Conservation (phyloP, 1,140 invertebrate genomes). For the Oreohelix idahoensis region DNA sequence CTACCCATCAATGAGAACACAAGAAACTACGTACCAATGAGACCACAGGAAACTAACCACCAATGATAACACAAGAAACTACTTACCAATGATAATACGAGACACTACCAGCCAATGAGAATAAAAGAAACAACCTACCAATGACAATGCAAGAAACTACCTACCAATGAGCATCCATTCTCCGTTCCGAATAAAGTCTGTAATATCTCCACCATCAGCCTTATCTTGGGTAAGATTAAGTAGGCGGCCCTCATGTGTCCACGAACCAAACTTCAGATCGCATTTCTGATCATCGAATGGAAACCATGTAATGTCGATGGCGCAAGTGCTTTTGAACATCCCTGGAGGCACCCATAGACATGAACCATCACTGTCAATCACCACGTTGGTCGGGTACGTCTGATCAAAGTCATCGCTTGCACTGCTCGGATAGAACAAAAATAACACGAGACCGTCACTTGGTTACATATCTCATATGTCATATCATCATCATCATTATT, state of each 20-base stretch:
- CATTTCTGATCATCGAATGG: constrained; percentile 99
- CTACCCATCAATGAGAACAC: too few relatives aligned
- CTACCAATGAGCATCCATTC: constrained; percentile 98
- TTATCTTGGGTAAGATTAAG: constrained; percentile 94
- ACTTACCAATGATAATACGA: too few relatives aligned
- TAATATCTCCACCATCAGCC: constrained; percentile 83
- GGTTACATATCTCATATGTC: too few relatives aligned
- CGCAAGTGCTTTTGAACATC: constrained; percentile 99
- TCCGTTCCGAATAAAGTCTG: constrained; percentile 92
- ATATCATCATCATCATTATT: too few relatives aligned
- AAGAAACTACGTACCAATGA: too few relatives aligned
- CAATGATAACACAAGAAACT: too few relatives aligned
- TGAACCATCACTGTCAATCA: constrained; percentile 93
- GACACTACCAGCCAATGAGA: too few relatives aligned
- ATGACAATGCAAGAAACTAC: too few relatives aligned
- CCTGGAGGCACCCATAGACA: constrained; percentile 97
- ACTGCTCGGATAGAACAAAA: constrained; percentile 75
- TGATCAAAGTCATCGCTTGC: constrained; percentile 99
- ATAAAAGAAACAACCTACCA: too few relatives aligned
- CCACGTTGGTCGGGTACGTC: constrained; percentile 97
- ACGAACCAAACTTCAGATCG: constrained; percentile 83
- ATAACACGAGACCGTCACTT: too few relatives aligned
- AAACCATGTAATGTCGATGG: constrained; percentile 99
- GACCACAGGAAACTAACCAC: too few relatives aligned
- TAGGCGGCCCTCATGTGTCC: constrained; percentile 75